Evolutionary conservation across 2,888 invertebrate genomes (phyloP), one percentile per base, ranked within the genome.

Genomic region (Deilephila elpenor): DNA sequence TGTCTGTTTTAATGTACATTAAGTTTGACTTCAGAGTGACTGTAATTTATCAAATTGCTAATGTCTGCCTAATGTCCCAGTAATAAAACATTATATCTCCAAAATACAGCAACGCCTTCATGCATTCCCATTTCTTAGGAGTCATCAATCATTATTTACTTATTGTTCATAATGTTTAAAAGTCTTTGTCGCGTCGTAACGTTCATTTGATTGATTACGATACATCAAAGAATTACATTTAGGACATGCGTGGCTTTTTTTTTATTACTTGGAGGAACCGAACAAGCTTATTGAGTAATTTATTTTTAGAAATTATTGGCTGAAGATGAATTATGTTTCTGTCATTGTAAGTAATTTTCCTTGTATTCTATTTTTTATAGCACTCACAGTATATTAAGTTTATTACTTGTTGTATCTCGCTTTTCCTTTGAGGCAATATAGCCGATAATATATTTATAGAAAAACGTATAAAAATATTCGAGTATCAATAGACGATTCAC

Each of bases 171-270:
- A 44, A 67, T 67, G 20, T 44, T 67, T 44, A 44, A 67, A 67
- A 67, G 44, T 67, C 44, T 19, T n/a, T 67, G 20, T 44, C 64
- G 44, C 37, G n/a, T n/a, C 8, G 37, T 67, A 44, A 67, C 64
- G 25, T 67, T 44, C 44, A 44, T n/a, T n/a, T 67, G 64, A 67
- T 67, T 67, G 64, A 67, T 67, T 64, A 64, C 20, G 44, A 44
- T 37, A 37, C 37, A 64, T 37, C 34, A 64, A 64, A 64, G 37
- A 64, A 64, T 64, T 64, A 37, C 62, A 34, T 56, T 56, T 56
- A 56, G n/a, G 56, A 20, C 20, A 20, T 44, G n/a, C 44, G 44
- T 5, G 20, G 8, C 61, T 19, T 34, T 62, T 32, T 62, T 62
- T 20, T 25, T 60, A 29, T 60, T 56, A 56, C 56, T 56, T 56